These are phyloP conservation scores for Troilus luridus DNA, from an alignment of 2,888 invertebrate genomes.

Conservation along the genomic window DNA sequence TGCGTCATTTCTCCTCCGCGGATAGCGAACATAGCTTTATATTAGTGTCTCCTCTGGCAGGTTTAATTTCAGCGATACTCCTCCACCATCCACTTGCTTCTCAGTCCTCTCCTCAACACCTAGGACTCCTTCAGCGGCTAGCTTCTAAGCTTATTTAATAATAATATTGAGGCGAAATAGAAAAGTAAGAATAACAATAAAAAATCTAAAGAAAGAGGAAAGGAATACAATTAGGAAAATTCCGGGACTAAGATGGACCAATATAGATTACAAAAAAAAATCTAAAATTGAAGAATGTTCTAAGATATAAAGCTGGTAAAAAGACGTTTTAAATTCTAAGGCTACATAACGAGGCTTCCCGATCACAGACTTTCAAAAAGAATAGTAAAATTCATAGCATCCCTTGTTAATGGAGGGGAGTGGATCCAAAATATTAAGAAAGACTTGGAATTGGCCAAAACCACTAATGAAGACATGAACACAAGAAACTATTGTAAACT, in stretches of 20 bases:
- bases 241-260: too few species aligned
- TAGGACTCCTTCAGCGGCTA: too few species aligned
- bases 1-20: conserved; percentile 90
- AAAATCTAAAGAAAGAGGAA: too few species aligned
- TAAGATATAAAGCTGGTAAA: too few species aligned
- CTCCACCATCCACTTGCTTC: too few species aligned
- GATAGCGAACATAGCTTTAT: conserved; percentile 18
- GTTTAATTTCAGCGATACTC: conserved; percentile 32
- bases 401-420: not conserved
- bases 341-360: not conserved
- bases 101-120: not conserved
- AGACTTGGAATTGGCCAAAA: conserved; percentile 30
- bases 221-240: too few species aligned
- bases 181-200: too few species aligned
- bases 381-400: not conserved
- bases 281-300: too few species aligned
- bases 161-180: too few species aligned
- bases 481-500: too few species aligned
- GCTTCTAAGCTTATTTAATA: too few species aligned
- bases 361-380: conserved; percentile 4
- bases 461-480: not conserved
- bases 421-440: not conserved
- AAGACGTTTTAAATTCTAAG: not conserved
- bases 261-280: too few species aligned
- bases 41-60: conserved; percentile 2